Conservation (phyloP, 1,140 invertebrate genomes). For the Drosophila ercepeae region DNA sequence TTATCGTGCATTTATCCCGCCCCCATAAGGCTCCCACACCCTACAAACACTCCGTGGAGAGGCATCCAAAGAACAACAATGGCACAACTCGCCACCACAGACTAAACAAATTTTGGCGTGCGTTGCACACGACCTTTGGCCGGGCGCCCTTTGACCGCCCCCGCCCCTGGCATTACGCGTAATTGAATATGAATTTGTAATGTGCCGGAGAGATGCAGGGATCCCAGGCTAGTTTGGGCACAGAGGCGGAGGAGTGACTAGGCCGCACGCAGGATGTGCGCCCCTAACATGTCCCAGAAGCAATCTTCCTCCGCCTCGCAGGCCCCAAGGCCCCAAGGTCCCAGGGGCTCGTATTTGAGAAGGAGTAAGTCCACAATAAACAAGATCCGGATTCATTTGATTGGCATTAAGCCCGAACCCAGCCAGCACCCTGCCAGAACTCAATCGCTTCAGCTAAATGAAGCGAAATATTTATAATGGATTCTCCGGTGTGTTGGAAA, state of each 20-base stretch:
- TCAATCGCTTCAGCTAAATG: conserved; percentile 50
- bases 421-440: background rate
- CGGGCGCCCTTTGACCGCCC: conserved; percentile 26
- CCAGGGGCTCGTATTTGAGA: conserved; percentile 9
- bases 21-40: too few species aligned
- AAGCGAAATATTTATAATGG: conserved; percentile 56
- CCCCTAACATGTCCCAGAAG: conserved; percentile 22
- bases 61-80: conserved; percentile 20
- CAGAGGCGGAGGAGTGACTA: background rate
- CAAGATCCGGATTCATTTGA: conserved; percentile 46
- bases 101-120: conserved; percentile 55
- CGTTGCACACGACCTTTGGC: conserved; percentile 50
- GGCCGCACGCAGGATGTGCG: conserved; percentile 26
- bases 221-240: conserved; percentile 25
- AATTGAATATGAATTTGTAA: conserved; percentile 82
- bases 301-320: conserved; percentile 20
- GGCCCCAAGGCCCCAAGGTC: conserved; percentile 35
- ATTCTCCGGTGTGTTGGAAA: background rate
- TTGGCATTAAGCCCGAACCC: conserved; percentile 47
- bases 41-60: conserved; percentile 20
- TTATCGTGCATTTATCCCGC: background rate
- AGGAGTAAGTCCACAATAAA: conserved; percentile 46
- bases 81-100: conserved; percentile 28
- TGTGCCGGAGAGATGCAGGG: conserved; percentile 36
- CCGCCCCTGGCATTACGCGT: conserved; percentile 40